Evolutionary conservation across 1,140 invertebrate species (phyloP).

Genomic region (Drosophila hydei): DNA sequence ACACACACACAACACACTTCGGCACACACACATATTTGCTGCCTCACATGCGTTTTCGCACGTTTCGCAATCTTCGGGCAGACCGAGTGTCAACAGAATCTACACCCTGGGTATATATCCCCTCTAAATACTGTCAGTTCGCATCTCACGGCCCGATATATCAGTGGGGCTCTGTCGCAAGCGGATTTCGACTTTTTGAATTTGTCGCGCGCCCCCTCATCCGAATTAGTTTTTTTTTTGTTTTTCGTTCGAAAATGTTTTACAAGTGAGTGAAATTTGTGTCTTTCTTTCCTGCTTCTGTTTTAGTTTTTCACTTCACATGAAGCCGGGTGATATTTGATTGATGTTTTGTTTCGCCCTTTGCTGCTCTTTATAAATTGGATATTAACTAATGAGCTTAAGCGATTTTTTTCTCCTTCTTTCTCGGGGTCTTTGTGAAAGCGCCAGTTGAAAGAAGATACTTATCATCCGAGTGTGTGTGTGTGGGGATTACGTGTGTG

Average conservation of each 20-base stretch:
- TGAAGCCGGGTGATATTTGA: conserved; percentile 55
- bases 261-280: conserved; percentile 73
- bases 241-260: conserved; percentile 59
- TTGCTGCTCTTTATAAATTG: conserved; percentile 69
- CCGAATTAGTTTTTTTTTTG: conserved; percentile 5
- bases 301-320: conserved; percentile 18
- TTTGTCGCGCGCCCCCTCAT: conserved; percentile 54
- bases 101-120: not conserved
- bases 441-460: conserved; percentile 47
- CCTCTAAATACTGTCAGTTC: conserved; percentile 7
- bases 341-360: conserved; percentile 59
- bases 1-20: not conserved
- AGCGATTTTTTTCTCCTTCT: conserved; percentile 57
- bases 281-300: conserved; percentile 33
- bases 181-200: conserved; percentile 50
- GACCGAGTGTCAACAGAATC: conserved; percentile 42
- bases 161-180: conserved; percentile 35
- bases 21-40: conserved; percentile 1
- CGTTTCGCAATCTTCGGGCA: conserved; percentile 38
- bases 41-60: conserved; percentile 35
- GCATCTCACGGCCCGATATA: conserved; percentile 16
- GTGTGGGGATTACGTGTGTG: not conserved
- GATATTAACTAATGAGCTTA: conserved; percentile 82
- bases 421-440: conserved; percentile 53
- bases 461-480: conserved; percentile 1